phyloP scores from a whole-genome alignment of 1,140 invertebrate genomes.

The Micrasema minimum region DNA sequence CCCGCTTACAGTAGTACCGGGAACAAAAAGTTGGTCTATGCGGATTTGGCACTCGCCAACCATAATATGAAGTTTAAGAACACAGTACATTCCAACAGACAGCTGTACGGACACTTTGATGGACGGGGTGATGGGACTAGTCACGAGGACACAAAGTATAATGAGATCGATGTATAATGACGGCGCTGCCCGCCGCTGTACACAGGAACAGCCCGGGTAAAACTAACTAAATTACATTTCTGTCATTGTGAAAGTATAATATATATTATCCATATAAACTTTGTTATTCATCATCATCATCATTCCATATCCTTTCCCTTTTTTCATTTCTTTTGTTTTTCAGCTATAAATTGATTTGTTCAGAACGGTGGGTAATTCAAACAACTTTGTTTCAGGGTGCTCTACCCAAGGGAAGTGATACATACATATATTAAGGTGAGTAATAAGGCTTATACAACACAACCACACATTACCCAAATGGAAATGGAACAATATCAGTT shows the following conservation, averaged over 20 bases:
- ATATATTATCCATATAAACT: too few relatives aligned
- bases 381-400: conserved; percentile 33
- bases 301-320: too few relatives aligned
- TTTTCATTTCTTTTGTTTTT: too few relatives aligned
- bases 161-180: conserved; percentile 81
- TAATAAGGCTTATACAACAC: too few relatives aligned
- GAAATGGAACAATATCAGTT: neutral
- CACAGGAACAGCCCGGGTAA: too few relatives aligned
- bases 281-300: too few relatives aligned
- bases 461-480: too few relatives aligned
- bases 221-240: too few relatives aligned
- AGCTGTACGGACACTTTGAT: conserved; percentile 65
- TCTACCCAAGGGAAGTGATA: conserved; percentile 50
- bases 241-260: too few relatives aligned
- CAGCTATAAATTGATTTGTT: too few relatives aligned
- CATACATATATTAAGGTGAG: conserved; percentile 53
- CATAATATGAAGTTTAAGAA: conserved; percentile 69
- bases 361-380: too few relatives aligned
- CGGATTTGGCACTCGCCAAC: conserved; percentile 66
- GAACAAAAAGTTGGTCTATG: conserved; percentile 66
- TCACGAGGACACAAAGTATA: conserved; percentile 78
- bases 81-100: conserved; percentile 68
- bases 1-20: conserved; percentile 58
- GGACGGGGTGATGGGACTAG: conserved; percentile 57
- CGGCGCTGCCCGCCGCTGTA: too few relatives aligned